These are phyloP conservation scores for Rattus rattus DNA, from an alignment of 2,113 vertebrate species.

Conservation along the genomic window DNA sequence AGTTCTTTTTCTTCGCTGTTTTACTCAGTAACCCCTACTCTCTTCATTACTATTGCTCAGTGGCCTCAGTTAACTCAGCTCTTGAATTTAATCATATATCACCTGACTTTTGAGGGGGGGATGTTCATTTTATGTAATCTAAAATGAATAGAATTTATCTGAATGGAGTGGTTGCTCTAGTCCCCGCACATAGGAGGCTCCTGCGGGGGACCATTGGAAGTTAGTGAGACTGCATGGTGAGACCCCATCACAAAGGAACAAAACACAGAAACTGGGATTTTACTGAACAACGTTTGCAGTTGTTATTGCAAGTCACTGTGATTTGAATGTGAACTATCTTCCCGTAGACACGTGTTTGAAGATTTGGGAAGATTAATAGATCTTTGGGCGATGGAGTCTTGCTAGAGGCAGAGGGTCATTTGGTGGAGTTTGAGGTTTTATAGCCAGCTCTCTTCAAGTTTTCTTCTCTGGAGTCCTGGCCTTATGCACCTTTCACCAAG, in stretches of 20 bases:
- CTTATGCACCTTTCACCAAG: not conserved
- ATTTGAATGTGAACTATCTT: not conserved
- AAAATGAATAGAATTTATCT: not conserved
- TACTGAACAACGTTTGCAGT: constrained; percentile 15
- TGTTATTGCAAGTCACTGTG: not conserved
- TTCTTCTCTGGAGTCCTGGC: not conserved
- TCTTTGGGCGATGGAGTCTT: not conserved
- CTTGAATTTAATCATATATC: not conserved
- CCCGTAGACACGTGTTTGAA: not conserved
- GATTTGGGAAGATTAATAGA: not conserved
- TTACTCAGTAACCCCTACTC: too few species aligned
- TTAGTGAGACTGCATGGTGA: not conserved
- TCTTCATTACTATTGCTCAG: not conserved
- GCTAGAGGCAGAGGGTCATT: not conserved
- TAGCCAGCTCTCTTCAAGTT: not conserved
- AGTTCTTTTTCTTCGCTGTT: not conserved
- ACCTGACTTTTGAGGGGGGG: not conserved
- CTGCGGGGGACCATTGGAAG: not conserved
- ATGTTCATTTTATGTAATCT: constrained; percentile 2
- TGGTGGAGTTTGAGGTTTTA: not conserved
- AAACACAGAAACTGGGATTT: not conserved
- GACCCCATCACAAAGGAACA: not conserved
- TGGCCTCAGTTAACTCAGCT: not conserved
- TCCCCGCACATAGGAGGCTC: not conserved
- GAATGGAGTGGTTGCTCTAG: not conserved